A percentile compares a stretch with the other conserved stretches of the same genome.
Conservation (phyloP, 1,140 invertebrate genomes). For the Procambarus clarkii region DNA sequence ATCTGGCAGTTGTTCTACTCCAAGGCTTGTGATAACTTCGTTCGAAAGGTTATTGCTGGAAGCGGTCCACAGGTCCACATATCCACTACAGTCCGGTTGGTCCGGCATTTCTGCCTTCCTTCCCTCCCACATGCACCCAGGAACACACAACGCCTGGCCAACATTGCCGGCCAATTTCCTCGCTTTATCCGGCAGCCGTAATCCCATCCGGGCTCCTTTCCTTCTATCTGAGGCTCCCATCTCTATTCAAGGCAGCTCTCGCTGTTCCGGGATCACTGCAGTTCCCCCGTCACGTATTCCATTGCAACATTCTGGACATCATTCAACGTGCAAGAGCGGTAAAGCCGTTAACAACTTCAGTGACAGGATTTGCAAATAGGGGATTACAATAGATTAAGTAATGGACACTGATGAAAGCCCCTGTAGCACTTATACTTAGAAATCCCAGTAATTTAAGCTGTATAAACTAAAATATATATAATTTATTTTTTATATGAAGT, state of each 20-base stretch:
- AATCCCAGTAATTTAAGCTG: no score
- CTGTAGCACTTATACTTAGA: no score
- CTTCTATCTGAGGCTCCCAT: background rate
- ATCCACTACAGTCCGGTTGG: no score
- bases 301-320: background rate
- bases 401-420: background rate
- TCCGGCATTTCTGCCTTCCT: no score
- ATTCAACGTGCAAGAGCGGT: background rate
- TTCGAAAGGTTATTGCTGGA: no score
- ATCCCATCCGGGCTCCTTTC: background rate
- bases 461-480: no score
- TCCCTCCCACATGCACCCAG: no score
- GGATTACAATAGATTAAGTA: background rate
- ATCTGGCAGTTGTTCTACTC: no score
- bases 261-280: background rate
- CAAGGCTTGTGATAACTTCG: no score
- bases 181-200: background rate
- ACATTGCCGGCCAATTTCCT: conserved; percentile 3
- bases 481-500: no score
- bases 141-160: background rate
- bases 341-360: background rate
- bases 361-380: background rate
- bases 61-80: no score
- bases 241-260: background rate
- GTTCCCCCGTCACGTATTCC: background rate